Evolutionary conservation across 2,113 vertebrate genomes (phyloP).

Genomic region (Ovibos moschatus): DNA sequence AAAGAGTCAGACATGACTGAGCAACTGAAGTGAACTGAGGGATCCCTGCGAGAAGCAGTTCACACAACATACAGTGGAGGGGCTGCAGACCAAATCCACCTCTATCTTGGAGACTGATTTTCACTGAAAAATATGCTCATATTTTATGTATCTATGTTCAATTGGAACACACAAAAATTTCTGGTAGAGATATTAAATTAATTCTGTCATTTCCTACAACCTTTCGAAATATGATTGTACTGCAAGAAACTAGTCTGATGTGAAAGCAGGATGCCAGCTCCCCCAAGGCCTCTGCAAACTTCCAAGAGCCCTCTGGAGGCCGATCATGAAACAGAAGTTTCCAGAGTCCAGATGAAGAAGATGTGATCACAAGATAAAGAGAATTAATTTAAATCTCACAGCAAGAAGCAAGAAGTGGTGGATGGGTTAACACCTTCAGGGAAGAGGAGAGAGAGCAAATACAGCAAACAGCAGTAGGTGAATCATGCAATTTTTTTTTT

Average conservation of each 20-base stretch:
- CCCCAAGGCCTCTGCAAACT: neutral
- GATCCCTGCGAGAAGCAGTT: neutral
- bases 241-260: neutral
- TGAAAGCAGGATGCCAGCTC: neutral
- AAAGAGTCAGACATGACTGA: too few relatives aligned
- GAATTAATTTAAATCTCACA: neutral
- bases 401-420: neutral
- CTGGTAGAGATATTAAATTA: neutral
- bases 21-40: neutral
- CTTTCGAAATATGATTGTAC: neutral
- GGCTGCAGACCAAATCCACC: neutral
- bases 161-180: neutral
- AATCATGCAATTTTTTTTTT: neutral
- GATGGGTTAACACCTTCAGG: neutral
- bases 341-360: neutral
- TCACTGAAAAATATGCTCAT: neutral
- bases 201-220: neutral
- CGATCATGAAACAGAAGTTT: neutral
- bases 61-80: neutral
- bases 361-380: fast-evolving
- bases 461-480: neutral
- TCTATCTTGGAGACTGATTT: neutral
- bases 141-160: neutral
- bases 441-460: neutral
- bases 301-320: neutral